Conservation (phyloP, 2,888 invertebrate species). For the Microdon myrmicae region DNA sequence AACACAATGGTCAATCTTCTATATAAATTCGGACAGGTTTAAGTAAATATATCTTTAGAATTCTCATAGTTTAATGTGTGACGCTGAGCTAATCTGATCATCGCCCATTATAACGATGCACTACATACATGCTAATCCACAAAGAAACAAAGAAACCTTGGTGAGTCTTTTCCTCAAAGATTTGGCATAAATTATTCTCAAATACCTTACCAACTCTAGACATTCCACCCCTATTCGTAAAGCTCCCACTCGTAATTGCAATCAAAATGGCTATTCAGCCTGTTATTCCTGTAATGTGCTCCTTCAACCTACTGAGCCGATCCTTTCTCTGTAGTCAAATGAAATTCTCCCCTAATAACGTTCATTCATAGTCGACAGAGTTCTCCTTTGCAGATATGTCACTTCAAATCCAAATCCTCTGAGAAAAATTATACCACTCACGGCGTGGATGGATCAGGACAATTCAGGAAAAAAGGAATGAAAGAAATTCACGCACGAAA, state of each 20-base stretch:
- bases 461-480: slow-evolving; percentile 26
- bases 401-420: slow-evolving; percentile 49
- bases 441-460: slow-evolving; percentile 42
- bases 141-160: too few relatives aligned
- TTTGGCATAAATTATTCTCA: too few relatives aligned
- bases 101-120: too few relatives aligned
- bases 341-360: slow-evolving; percentile 38
- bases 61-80: too few relatives aligned
- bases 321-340: slow-evolving; percentile 15
- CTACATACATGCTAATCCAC: too few relatives aligned
- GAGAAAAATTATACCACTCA: slow-evolving; percentile 51
- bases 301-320: slow-evolving; percentile 20
- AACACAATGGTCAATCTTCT: too few relatives aligned
- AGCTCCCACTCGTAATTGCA: slow-evolving; percentile 27
- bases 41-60: too few relatives aligned
- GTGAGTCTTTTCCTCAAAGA: too few relatives aligned
- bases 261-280: slow-evolving; percentile 25
- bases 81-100: too few relatives aligned
- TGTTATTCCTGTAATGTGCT: slow-evolving; percentile 13
- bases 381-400: slow-evolving; percentile 48
- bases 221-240: slow-evolving; percentile 6
- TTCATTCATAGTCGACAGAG: slow-evolving; percentile 37
- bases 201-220: too few relatives aligned
- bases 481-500: slow-evolving; percentile 45
- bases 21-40: too few relatives aligned